Percentiles rank a stretch among this genome's conserved stretches.
Conservation (phyloP, 2,888 invertebrate species). For the Autographa pulchrina region DNA sequence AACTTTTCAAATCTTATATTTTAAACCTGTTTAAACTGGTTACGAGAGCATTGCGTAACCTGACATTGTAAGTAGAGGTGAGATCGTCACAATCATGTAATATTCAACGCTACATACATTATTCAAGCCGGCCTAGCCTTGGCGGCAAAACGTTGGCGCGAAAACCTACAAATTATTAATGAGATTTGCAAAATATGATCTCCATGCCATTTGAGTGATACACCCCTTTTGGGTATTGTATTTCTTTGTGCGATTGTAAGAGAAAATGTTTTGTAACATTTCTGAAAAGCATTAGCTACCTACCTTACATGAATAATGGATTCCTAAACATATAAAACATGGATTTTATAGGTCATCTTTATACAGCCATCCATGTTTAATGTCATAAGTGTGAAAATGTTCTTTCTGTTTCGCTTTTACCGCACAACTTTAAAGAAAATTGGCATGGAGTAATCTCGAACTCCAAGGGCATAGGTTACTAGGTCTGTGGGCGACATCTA, state of each 20-base stretch:
- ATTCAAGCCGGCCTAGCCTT: conserved; percentile 51
- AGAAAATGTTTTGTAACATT: neutral
- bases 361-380: too few species aligned
- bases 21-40: conserved; percentile 28
- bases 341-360: too few species aligned
- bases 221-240: conserved; percentile 14
- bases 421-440: too few species aligned
- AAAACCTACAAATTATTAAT: conserved; percentile 58
- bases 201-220: conserved; percentile 11
- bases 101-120: conserved; percentile 54
- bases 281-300: neutral
- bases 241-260: conserved; percentile 3
- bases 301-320: neutral
- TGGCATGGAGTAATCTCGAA: too few species aligned
- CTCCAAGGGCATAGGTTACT: too few species aligned
- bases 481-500: too few species aligned
- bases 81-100: conserved; percentile 48
- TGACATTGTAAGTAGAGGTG: conserved; percentile 22
- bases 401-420: too few species aligned
- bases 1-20: neutral
- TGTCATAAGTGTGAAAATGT: too few species aligned
- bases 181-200: conserved; percentile 51
- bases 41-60: conserved; percentile 36
- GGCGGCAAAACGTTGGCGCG: conserved; percentile 34
- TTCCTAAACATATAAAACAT: too few species aligned